These are phyloP conservation scores for Plebejus melissa DNA, from an alignment of 2,888 invertebrate species.

Conservation along the genomic window DNA sequence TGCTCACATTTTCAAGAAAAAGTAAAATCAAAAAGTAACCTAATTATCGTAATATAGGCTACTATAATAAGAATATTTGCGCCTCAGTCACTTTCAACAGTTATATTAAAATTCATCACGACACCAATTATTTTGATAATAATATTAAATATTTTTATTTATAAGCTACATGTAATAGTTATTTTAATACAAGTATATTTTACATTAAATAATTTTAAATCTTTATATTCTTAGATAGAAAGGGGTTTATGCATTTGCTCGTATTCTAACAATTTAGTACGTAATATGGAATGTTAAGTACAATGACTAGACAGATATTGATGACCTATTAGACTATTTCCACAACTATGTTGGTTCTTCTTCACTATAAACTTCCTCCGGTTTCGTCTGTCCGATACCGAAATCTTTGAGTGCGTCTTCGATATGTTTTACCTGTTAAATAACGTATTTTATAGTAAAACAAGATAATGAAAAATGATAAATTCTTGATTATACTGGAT, in stretches of 20 bases:
- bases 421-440: conserved; percentile 80
- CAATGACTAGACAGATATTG: background rate
- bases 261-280: background rate
- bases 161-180: background rate
- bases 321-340: background rate
- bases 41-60: background rate
- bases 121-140: background rate
- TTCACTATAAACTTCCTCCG: conserved; percentile 53
- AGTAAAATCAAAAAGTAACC: background rate
- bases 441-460: background rate
- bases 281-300: conserved; percentile 6
- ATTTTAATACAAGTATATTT: background rate
- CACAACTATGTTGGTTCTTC: conserved; percentile 55
- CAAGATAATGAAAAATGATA: background rate
- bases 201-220: background rate
- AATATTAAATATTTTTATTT: background rate
- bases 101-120: background rate
- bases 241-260: background rate
- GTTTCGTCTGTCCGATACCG: conserved; percentile 74
- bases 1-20: background rate
- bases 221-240: background rate
- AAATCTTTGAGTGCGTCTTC: conserved; percentile 82
- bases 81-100: background rate
- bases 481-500: background rate
- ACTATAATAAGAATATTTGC: background rate